Percentiles rank a stretch among this genome's conserved stretches.
Conservation (phyloP, 2,797 vertebrate species). For the Sus cebifrons region DNA sequence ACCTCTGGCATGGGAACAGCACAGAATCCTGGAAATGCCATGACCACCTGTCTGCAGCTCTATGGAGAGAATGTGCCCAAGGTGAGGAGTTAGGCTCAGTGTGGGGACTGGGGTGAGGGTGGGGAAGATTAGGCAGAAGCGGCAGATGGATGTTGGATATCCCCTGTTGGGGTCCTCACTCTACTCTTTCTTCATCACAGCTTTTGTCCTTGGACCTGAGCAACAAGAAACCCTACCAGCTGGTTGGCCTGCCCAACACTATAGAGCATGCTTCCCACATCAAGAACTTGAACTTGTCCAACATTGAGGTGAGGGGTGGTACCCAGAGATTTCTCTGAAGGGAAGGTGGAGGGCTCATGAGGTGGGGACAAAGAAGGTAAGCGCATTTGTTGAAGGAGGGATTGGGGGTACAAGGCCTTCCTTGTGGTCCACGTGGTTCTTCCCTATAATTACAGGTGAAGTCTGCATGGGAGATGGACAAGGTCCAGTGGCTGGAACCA, state of each 20-base stretch:
- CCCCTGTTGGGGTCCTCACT: neutral
- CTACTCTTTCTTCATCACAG: slow-evolving; percentile 79
- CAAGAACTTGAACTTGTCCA: slow-evolving; percentile 93
- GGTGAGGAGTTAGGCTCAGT: slow-evolving; percentile 85
- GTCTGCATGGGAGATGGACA: too few relatives aligned
- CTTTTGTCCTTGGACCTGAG: slow-evolving; percentile 91
- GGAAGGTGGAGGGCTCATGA: neutral
- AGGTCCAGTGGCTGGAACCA: too few relatives aligned
- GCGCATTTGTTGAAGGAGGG: too few relatives aligned
- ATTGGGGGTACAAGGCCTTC: too few relatives aligned
- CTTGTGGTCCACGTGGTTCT: too few relatives aligned
- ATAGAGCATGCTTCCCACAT: slow-evolving; percentile 90
- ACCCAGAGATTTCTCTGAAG: neutral
- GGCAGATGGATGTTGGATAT: neutral
- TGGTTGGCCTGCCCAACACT: slow-evolving; percentile 91
- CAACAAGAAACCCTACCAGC: slow-evolving; percentile 92
- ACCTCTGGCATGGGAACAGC: slow-evolving; percentile 91
- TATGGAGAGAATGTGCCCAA: slow-evolving; percentile 94
- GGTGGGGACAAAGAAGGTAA: too few relatives aligned
- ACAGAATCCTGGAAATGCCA: slow-evolving; percentile 90
- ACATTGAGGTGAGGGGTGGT: slow-evolving; percentile 89
- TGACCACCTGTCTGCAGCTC: slow-evolving; percentile 92
- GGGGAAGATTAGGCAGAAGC: neutral
- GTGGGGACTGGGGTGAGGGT: neutral
- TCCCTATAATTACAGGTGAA: too few relatives aligned